A percentile compares a stretch with the other conserved stretches of the same genome.
These are phyloP conservation scores for Pelochelys cantorii DNA, from an alignment of 2,797 vertebrate genomes.

Conservation along the genomic window DNA sequence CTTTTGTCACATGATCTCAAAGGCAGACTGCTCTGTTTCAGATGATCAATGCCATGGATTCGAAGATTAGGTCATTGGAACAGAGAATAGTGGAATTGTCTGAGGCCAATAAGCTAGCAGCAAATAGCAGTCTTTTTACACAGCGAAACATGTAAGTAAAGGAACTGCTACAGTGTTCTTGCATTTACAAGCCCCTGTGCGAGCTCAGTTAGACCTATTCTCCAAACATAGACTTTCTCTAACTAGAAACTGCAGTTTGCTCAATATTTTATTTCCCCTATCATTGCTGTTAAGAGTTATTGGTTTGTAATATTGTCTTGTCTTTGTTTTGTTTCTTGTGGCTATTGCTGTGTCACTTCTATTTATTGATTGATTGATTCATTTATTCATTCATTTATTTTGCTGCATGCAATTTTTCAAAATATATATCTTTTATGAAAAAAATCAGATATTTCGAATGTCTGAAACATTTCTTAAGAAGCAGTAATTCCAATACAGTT, in stretches of 20 bases:
- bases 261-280: slow-evolving; percentile 13
- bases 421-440: not conserved
- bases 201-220: not conserved
- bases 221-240: not conserved
- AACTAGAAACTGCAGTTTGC: not conserved
- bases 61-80: slow-evolving; percentile 97
- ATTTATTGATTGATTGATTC: no score
- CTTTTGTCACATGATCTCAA: not conserved
- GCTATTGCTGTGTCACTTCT: slow-evolving; percentile 20
- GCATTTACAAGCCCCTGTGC: not conserved
- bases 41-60: slow-evolving; percentile 99
- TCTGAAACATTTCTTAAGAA: slow-evolving; percentile 8
- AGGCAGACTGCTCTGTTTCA: slow-evolving; percentile 76
- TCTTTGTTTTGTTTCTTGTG: slow-evolving; percentile 34
- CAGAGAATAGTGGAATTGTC: slow-evolving; percentile 97
- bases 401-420: not conserved
- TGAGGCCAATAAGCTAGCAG: slow-evolving; percentile 98
- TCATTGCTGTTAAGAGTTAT: slow-evolving; percentile 21
- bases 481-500: not conserved
- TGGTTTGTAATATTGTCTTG: slow-evolving; percentile 10
- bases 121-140: slow-evolving; percentile 98
- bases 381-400: not conserved
- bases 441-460: not conserved
- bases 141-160: slow-evolving; percentile 98
- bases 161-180: not conserved